A percentile compares a stretch with the other conserved stretches of the same genome.
Conservation (phyloP, 2,113 vertebrate species). For the Microcebus murinus region DNA sequence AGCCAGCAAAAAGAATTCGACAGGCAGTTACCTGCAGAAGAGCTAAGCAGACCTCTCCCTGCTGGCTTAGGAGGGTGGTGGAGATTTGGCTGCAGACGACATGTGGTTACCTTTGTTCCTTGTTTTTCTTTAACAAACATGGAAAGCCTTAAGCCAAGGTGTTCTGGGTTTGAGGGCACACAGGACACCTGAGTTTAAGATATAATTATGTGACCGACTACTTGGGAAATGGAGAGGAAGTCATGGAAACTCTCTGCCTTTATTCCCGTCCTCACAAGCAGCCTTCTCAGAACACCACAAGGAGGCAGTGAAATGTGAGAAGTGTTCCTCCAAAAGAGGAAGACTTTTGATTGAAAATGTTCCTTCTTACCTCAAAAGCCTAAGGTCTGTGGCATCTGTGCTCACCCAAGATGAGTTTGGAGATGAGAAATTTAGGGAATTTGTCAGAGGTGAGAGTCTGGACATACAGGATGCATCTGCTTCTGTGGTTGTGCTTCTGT, state of each 20-base stretch:
- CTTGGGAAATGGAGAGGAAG: neutral
- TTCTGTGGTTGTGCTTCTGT: neutral
- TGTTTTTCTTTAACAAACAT: neutral
- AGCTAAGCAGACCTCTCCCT: neutral
- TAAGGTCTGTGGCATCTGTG: neutral
- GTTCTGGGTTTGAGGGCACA: neutral
- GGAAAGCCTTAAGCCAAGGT: neutral
- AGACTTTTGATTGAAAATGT: neutral
- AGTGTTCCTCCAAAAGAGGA: neutral
- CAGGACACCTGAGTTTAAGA: neutral
- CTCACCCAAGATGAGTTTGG: neutral
- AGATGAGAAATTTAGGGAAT: neutral
- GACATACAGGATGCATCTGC: neutral
- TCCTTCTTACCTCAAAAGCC: neutral
- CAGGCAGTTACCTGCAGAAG: constrained; percentile 66
- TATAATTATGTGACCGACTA: neutral
- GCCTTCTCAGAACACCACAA: neutral
- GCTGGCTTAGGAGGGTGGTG: neutral
- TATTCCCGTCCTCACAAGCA: neutral
- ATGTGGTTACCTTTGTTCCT: neutral
- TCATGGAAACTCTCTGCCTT: neutral
- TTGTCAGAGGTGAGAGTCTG: neutral
- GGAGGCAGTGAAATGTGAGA: neutral
- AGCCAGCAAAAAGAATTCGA: constrained; percentile 49
- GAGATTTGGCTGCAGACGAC: neutral